phyloP scores from a whole-genome alignment of 92 coral and sea anemone species.

The Ricordea florida region DNA sequence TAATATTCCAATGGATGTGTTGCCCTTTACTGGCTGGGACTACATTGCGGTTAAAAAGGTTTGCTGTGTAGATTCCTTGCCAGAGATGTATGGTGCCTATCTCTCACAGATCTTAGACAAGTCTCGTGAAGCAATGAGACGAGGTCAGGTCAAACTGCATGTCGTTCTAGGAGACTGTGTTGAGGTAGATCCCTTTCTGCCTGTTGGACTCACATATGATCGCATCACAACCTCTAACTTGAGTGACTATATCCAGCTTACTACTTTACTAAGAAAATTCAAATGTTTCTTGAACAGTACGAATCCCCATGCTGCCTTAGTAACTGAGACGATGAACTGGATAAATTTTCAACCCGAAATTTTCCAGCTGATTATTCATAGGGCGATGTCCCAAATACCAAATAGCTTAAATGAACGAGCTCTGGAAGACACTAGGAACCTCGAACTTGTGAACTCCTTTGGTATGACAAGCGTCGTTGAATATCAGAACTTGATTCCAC shows the following conservation, averaged over 20 bases:
- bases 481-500: conserved; percentile 19
- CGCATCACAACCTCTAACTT: conserved; percentile 61
- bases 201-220: conserved; percentile 30
- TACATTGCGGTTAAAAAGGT: conserved; percentile 31
- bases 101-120: conserved; percentile 29
- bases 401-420: no score
- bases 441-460: conserved; percentile 1
- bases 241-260: conserved; percentile 39
- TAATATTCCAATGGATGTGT: background rate
- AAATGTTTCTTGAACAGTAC: conserved; percentile 15
- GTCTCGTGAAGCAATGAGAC: background rate
- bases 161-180: conserved; percentile 38
- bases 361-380: background rate
- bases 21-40: conserved; percentile 67
- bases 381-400: no score
- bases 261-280: background rate
- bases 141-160: conserved; percentile 25
- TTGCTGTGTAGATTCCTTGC: conserved; percentile 3
- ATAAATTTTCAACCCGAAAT: background rate
- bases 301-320: conserved; percentile 38
- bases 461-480: conserved; percentile 12
- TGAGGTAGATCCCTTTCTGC: conserved; percentile 14
- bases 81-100: conserved; percentile 42
- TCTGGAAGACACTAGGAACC: conserved; percentile 40
- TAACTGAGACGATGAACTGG: conserved; percentile 57